These are phyloP conservation scores for Drosophila gunungcola DNA, from an alignment of 1,140 invertebrate species.

Conservation along the genomic window DNA sequence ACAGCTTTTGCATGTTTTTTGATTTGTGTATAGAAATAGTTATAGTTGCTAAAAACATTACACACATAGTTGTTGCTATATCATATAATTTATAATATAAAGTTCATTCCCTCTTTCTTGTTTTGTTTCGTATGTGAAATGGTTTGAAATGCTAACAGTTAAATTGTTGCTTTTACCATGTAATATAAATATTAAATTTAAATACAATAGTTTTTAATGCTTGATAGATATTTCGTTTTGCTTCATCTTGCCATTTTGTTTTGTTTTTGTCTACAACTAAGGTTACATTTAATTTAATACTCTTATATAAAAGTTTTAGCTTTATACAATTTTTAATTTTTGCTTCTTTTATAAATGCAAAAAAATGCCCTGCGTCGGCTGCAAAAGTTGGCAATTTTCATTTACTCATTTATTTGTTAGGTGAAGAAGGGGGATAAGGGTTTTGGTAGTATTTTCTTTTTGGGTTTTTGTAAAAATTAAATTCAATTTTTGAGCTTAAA, in stretches of 20 bases:
- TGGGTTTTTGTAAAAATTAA: constrained; percentile 73
- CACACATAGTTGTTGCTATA: constrained; percentile 74
- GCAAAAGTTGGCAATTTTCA: constrained; percentile 63
- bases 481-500: constrained; percentile 81
- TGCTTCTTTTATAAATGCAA: constrained; percentile 68
- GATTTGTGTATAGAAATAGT: constrained; percentile 70
- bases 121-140: constrained; percentile 77
- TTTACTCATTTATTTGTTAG: constrained; percentile 22
- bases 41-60: constrained; percentile 80
- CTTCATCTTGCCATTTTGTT: constrained; percentile 19
- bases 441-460: constrained; percentile 26
- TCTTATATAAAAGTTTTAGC: constrained; percentile 63
- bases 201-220: constrained; percentile 77
- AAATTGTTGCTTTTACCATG: constrained; percentile 71
- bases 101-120: constrained; percentile 33
- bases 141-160: constrained; percentile 77
- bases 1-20: constrained; percentile 57
- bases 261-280: constrained; percentile 58
- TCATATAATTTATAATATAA: constrained; percentile 55
- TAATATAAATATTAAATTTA: constrained; percentile 74
- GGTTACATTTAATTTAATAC: constrained; percentile 75
- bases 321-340: constrained; percentile 76
- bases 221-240: constrained; percentile 65
- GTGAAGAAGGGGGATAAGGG: constrained; percentile 5
- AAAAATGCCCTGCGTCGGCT: constrained; percentile 64